phyloP scores from a whole-genome alignment of 2,888 invertebrate species.

The Margaritifera margaritifera region DNA sequence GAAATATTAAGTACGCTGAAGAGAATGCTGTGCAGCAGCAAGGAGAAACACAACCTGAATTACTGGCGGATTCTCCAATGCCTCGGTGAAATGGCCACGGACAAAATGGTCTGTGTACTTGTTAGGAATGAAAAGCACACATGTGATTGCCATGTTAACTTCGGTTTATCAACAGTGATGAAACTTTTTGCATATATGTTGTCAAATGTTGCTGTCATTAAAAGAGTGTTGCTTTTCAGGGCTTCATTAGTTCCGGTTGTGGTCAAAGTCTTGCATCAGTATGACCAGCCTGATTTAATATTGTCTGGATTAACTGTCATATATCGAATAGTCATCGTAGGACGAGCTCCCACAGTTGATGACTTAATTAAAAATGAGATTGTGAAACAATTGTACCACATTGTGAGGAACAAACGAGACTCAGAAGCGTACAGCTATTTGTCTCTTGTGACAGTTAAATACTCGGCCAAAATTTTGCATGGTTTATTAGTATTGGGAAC shows the following conservation, averaged over 20 bases:
- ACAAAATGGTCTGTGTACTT: slow-evolving; percentile 24
- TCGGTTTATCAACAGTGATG: slow-evolving; percentile 27
- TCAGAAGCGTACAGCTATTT: slow-evolving; percentile 11
- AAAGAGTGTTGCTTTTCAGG: slow-evolving; percentile 29
- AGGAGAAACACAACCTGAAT: slow-evolving; percentile 37
- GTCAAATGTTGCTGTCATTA: slow-evolving; percentile 34
- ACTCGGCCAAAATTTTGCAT: slow-evolving; percentile 22
- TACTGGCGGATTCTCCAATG: slow-evolving; percentile 46
- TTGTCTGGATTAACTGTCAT: slow-evolving; percentile 23
- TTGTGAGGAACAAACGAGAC: slow-evolving; percentile 21
- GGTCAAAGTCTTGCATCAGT: slow-evolving; percentile 31
- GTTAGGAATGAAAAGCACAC: slow-evolving; percentile 23
- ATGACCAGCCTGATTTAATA: slow-evolving; percentile 17
- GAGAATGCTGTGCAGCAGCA: slow-evolving; percentile 34
- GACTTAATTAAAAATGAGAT: slow-evolving; percentile 30
- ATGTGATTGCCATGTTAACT: slow-evolving; percentile 26
- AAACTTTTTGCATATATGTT: slow-evolving; percentile 32
- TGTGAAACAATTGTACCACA: slow-evolving; percentile 29
- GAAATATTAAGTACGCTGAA: slow-evolving; percentile 22
- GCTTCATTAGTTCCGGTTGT: slow-evolving; percentile 27
- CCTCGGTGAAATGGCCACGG: slow-evolving; percentile 34
- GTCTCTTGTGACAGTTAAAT: slow-evolving; percentile 16
- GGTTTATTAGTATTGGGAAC: slow-evolving; percentile 25
- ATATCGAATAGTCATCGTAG: slow-evolving; percentile 32
- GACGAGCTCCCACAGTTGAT: slow-evolving; percentile 27